phyloP scores from a whole-genome alignment of 2,797 vertebrate genomes.

The Leucoraja ocellata region DNA sequence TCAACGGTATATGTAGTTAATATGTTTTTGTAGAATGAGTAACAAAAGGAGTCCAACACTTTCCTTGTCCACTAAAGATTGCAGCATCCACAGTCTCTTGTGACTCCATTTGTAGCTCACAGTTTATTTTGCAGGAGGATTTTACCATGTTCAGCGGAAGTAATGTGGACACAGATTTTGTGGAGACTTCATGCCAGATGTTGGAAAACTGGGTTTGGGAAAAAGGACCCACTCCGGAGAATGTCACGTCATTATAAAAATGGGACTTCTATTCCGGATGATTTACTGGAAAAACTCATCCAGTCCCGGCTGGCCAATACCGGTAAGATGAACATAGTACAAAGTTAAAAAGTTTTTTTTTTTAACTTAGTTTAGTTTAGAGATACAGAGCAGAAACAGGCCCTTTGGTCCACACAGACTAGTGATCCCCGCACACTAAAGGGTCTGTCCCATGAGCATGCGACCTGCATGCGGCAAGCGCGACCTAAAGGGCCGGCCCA shows the following conservation, averaged over 20 bases:
- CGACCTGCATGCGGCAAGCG: no score
- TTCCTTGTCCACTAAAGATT: no score
- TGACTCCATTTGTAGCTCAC: no score
- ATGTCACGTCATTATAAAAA: conserved; percentile 85
- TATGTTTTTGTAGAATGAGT: not conserved
- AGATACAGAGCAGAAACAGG: no score
- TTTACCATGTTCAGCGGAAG: conserved; percentile 90
- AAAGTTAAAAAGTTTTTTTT: not conserved
- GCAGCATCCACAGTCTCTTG: no score
- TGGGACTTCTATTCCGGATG: conserved; percentile 66
- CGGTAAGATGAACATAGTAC: conserved; percentile 56
- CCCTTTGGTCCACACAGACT: no score
- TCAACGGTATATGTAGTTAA: not conserved
- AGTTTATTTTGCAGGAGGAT: conserved; percentile 60
- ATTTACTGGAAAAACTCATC: conserved; percentile 76
- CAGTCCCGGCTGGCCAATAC: conserved; percentile 85
- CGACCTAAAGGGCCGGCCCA: no score
- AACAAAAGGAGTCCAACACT: no score
- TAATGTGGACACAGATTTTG: conserved; percentile 87
- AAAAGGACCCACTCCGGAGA: conserved; percentile 72
- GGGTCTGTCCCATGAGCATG: no score
- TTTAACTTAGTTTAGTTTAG: no score
- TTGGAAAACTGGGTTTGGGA: conserved; percentile 98
- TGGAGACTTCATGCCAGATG: conserved; percentile 92
- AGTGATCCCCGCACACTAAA: no score